These are phyloP conservation scores for Arvicanthis niloticus DNA, from an alignment of 2,113 vertebrate genomes.

Conservation along the genomic window DNA sequence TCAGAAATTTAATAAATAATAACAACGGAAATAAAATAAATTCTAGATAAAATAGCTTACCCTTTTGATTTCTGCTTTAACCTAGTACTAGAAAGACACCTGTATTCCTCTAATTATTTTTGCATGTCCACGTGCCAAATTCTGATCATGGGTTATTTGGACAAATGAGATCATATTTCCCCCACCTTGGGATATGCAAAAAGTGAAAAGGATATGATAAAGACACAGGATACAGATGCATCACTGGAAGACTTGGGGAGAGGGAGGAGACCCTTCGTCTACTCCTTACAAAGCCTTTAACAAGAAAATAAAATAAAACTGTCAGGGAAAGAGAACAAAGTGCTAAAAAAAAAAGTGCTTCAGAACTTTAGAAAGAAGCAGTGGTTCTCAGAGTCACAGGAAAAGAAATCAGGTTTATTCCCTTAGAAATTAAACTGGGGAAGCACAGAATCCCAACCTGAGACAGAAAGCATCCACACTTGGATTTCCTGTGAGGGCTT, in stretches of 20 bases:
- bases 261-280: fast-evolving
- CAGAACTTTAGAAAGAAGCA: conserved; percentile 8
- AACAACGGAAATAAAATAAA: not conserved
- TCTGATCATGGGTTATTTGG: not conserved
- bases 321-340: not conserved
- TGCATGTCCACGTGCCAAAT: not conserved
- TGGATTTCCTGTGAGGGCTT: not conserved
- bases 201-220: fast-evolving
- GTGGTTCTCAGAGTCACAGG: conserved; percentile 4
- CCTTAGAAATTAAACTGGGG: not conserved
- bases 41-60: not conserved
- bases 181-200: not conserved
- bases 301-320: conserved; percentile 12
- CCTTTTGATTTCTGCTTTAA: not conserved
- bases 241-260: not conserved
- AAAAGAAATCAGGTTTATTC: conserved; percentile 5
- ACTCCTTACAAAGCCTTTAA: not conserved
- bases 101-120: not conserved
- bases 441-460: conserved; percentile 7
- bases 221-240: not conserved
- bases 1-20: not conserved
- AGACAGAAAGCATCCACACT: not conserved
- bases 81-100: not conserved
- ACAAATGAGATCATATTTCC: not conserved
- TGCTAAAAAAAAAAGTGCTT: not conserved